phyloP scores from a whole-genome alignment of 2,888 invertebrate species.

The Micoletzkya japonica region DNA sequence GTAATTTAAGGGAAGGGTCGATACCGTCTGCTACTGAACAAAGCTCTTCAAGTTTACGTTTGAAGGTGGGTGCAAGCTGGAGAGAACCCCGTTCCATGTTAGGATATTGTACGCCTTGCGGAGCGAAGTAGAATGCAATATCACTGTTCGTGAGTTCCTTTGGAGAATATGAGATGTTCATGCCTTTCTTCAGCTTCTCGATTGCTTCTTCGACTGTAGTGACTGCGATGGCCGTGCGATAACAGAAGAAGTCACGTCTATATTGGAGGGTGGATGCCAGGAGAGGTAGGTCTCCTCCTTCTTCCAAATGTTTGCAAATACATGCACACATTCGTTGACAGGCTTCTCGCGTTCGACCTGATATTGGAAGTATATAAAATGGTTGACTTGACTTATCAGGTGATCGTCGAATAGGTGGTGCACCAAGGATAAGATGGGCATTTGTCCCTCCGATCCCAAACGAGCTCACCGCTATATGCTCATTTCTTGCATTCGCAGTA shows the following conservation, averaged over 20 bases:
- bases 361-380: slow-evolving; percentile 37
- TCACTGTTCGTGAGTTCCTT: slow-evolving; percentile 19
- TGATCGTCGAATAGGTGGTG: not conserved
- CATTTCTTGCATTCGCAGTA: not conserved
- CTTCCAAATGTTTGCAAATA: not conserved
- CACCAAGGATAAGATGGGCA: slow-evolving; percentile 46
- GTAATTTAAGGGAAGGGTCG: not conserved
- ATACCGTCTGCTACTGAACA: slow-evolving; percentile 9
- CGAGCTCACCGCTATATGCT: slow-evolving; percentile 42
- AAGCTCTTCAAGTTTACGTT: slow-evolving; percentile 26
- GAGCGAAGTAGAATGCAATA: slow-evolving; percentile 53
- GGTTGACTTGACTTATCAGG: not conserved
- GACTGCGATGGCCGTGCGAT: slow-evolving; percentile 35
- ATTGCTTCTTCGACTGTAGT: slow-evolving; percentile 27
- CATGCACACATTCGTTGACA: slow-evolving; percentile 17
- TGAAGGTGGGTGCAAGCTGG: slow-evolving; percentile 26
- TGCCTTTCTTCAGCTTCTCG: slow-evolving; percentile 20
- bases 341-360: slow-evolving; percentile 34
- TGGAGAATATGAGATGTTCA: not conserved
- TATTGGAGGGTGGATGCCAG: slow-evolving; percentile 37
- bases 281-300: not conserved
- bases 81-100: slow-evolving; percentile 38
- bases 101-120: slow-evolving; percentile 55
- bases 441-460: slow-evolving; percentile 63
- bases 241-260: slow-evolving; percentile 34